A percentile compares a stretch with the other conserved stretches of the same genome.
Evolutionary conservation across 2,797 vertebrate genomes (phyloP).

Genomic region (Leucoraja ocellata): DNA sequence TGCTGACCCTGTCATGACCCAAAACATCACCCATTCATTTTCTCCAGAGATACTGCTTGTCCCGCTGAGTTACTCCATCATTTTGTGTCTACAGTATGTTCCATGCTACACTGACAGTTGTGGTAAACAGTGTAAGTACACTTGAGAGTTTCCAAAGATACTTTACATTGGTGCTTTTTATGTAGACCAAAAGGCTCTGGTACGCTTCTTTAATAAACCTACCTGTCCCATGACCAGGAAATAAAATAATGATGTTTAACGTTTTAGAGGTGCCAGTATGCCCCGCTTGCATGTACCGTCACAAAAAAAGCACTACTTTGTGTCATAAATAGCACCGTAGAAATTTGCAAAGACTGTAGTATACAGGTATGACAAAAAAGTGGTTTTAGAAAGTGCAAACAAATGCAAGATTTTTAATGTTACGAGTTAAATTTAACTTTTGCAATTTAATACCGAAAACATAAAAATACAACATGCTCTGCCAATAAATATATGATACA

Average conservation of each 20-base stretch:
- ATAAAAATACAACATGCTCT: background rate
- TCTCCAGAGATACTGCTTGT: too few species aligned
- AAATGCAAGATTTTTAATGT: background rate
- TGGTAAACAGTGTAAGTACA: background rate
- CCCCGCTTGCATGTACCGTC: too few species aligned
- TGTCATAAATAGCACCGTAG: background rate
- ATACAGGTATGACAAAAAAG: background rate
- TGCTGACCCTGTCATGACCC: too few species aligned
- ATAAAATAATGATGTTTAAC: too few species aligned
- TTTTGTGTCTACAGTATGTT: too few species aligned
- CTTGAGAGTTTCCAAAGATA: background rate
- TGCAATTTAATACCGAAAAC: background rate
- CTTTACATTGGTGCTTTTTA: background rate
- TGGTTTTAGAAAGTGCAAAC: background rate
- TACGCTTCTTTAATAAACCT: too few species aligned
- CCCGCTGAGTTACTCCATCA: too few species aligned
- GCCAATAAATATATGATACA: background rate
- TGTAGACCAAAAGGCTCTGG: too few species aligned
- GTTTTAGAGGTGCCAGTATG: too few species aligned
- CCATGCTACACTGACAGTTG: background rate
- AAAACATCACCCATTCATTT: too few species aligned
- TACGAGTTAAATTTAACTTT: background rate
- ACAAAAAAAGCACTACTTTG: too few species aligned
- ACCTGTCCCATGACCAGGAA: too few species aligned
- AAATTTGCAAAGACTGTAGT: background rate